Percentiles rank a stretch among this genome's conserved stretches.
phyloP scores from a whole-genome alignment of 2,113 vertebrate genomes.

The Sander vitreus region DNA sequence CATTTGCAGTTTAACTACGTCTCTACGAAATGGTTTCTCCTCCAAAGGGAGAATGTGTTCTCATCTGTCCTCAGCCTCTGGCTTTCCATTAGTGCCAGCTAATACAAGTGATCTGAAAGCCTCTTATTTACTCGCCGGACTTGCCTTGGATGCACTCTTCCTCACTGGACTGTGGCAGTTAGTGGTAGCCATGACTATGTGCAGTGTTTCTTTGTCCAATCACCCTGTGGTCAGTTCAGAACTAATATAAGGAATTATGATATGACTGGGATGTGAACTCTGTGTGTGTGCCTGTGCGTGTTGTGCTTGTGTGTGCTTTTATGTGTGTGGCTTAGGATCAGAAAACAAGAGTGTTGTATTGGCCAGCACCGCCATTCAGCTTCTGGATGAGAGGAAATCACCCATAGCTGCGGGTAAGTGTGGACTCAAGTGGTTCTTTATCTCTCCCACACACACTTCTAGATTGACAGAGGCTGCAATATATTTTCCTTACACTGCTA shows the following conservation, averaged over 20 bases:
- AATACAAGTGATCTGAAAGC: slow-evolving; percentile 75
- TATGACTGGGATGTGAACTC: slow-evolving; percentile 50
- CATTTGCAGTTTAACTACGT: slow-evolving; percentile 50
- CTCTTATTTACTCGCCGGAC: slow-evolving; percentile 73
- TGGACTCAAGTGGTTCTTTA: slow-evolving; percentile 37
- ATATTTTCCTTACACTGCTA: slow-evolving; percentile 8
- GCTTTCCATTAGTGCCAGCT: slow-evolving; percentile 77
- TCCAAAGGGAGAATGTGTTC: slow-evolving; percentile 61
- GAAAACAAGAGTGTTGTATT: slow-evolving; percentile 97
- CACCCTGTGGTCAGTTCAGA: slow-evolving; percentile 49
- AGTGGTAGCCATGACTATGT: slow-evolving; percentile 56
- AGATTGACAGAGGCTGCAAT: slow-evolving; percentile 13
- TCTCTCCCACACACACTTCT: slow-evolving; percentile 37
- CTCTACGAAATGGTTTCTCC: slow-evolving; percentile 52
- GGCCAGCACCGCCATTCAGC: slow-evolving; percentile 96
- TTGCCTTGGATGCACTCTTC: slow-evolving; percentile 65
- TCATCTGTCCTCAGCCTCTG: slow-evolving; percentile 66
- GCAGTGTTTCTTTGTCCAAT: slow-evolving; percentile 41
- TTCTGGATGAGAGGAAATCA: slow-evolving; percentile 96
- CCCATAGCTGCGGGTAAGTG: slow-evolving; percentile 96
- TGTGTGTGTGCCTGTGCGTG: slow-evolving; percentile 13
- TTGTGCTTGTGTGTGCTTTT: slow-evolving; percentile 24
- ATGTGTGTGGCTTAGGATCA: slow-evolving; percentile 80
- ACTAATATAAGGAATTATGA: slow-evolving; percentile 49
- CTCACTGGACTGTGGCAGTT: slow-evolving; percentile 47